Evolutionary conservation across 2,888 invertebrate species (phyloP).

Genomic region (Pomacea canaliculata): DNA sequence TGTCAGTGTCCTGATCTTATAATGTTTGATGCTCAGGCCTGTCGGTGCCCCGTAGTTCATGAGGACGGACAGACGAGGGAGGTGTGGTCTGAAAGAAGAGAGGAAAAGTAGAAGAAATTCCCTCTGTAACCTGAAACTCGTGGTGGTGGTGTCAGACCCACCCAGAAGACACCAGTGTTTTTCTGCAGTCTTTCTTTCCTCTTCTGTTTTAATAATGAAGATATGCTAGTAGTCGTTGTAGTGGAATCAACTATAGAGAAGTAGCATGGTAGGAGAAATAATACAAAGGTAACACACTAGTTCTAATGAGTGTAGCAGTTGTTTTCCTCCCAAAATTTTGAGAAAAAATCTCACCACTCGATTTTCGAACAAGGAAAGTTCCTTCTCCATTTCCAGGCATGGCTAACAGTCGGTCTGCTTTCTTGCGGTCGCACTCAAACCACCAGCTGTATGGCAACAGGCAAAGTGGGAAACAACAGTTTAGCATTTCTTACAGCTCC

Average conservation of each 20-base stretch:
- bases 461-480: background rate
- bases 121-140: no score
- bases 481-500: no score
- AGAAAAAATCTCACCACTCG: constrained; percentile 76
- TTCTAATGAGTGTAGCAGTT: no score
- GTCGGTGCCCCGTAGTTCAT: constrained; percentile 93
- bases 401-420: constrained; percentile 92
- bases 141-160: no score
- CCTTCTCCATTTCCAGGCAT: constrained; percentile 91
- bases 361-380: constrained; percentile 95
- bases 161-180: no score
- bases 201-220: no score
- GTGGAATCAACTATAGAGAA: no score
- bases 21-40: constrained; percentile 93
- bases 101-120: background rate
- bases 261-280: no score
- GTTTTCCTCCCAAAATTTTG: no score
- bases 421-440: constrained; percentile 94
- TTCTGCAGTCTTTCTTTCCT: no score
- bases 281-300: no score
- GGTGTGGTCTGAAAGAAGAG: constrained; percentile 55
- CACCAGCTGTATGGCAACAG: constrained; percentile 84
- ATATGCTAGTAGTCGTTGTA: no score
- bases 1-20: constrained; percentile 95
- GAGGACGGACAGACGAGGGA: constrained; percentile 77